These are phyloP conservation scores for Corythornis madagascariensis DNA, from an alignment of 2,113 vertebrate species.

Conservation along the genomic window DNA sequence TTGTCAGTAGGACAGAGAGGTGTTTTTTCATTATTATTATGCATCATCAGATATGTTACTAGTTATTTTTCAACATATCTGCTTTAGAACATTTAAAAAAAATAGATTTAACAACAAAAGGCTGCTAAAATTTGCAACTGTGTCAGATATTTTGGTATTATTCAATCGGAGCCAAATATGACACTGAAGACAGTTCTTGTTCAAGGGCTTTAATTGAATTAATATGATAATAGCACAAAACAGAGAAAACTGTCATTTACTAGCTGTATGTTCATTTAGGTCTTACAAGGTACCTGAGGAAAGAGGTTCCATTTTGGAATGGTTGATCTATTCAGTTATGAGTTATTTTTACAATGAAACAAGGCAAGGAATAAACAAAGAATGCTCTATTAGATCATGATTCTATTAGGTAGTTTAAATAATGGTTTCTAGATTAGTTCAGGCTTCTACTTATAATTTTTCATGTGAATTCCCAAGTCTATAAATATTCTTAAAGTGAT, in stretches of 20 bases:
- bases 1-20: not conserved
- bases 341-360: slow-evolving; percentile 43
- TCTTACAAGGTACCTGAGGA: slow-evolving; percentile 1
- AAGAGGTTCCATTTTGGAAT: slow-evolving; percentile 14
- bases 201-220: slow-evolving; percentile 32
- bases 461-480: not conserved
- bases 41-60: not conserved
- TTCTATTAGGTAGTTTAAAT: not conserved
- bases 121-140: slow-evolving; percentile 42
- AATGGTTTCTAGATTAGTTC: not conserved
- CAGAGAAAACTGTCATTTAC: slow-evolving; percentile 34
- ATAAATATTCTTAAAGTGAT: not conserved
- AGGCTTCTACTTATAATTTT: not conserved
- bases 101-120: slow-evolving; percentile 32
- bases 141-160: slow-evolving; percentile 2
- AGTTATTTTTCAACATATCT: not conserved
- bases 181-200: slow-evolving; percentile 28
- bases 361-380: slow-evolving; percentile 24
- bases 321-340: slow-evolving; percentile 8
- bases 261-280: not conserved
- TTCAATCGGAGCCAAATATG: not conserved
- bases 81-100: slow-evolving; percentile 3
- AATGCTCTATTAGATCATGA: not conserved
- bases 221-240: slow-evolving; percentile 33
- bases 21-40: slow-evolving; percentile 25